Evolutionary conservation across 2,888 invertebrate species (phyloP), one percentile per base, ranked within the genome.

Genomic region (Agonopterix heracliana): DNA sequence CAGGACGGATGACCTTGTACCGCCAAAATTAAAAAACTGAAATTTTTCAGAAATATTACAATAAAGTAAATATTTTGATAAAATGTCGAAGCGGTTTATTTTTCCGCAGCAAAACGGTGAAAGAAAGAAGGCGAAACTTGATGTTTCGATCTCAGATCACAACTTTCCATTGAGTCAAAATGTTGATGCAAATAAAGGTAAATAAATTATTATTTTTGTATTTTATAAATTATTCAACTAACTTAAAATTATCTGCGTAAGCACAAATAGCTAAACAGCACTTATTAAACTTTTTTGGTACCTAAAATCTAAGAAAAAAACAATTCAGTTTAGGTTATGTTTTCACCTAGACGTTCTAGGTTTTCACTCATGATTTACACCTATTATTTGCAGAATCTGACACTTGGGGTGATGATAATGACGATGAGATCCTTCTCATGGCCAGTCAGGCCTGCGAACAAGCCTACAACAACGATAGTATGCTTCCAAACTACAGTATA

Each of bases 381-480:
- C n/a, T 38, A n/a, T 38, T 38, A n/a, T 38, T n/a, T 10, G n/a
- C 52, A 76, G 74, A 66, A 51, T 48, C 53, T 3, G 60, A 65
- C 11, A 75, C 62, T 46, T 89, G 89, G 89, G 89, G 83, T 9
- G 87, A 89, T 51, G 89, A 88, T 41, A 80, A 78, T 62, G 88
- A 89, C 26, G 88, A 89, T 42, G 86, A 88, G 61, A 82, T 89
- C 36, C 66, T 89, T 0, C 68, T 89, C 9, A 64, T 87, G 57
- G 89, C 86, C 0, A 89, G 88, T 52, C 89, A 89, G 56, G 89
- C 78, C 0, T 88, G 84, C 54, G 89, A 89, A 52, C 69, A 86
- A 26, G 83, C 71, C 0, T 81, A 59, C 40, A 70, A 68, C 38
- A 68, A 75, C 41, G 53, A 59, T 41, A 69, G 74, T 52, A 57